These are phyloP conservation scores for Sebastes melanostomus DNA, from an alignment of 2,797 vertebrate species.

Conservation along the genomic window DNA sequence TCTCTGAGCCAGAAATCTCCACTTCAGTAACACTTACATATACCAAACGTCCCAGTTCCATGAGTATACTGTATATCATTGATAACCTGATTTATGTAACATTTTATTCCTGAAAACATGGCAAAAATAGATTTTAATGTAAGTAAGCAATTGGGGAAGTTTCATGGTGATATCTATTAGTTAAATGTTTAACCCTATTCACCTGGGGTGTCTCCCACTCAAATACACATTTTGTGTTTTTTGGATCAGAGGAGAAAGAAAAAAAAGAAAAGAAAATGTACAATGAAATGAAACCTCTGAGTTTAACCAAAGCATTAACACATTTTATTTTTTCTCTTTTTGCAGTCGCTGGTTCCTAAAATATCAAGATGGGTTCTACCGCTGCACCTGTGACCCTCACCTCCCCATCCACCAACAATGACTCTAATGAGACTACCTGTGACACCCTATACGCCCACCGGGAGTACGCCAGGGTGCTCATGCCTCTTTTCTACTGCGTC, in stretches of 20 bases:
- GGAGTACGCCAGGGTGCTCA: slow-evolving; percentile 81
- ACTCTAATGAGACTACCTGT: slow-evolving; percentile 64
- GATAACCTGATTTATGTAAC: too few species aligned
- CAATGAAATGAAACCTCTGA: neutral
- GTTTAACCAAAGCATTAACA: neutral
- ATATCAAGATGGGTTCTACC: slow-evolving; percentile 36
- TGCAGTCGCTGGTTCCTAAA: slow-evolving; percentile 31
- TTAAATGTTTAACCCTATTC: too few species aligned
- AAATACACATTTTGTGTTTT: neutral
- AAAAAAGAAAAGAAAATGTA: neutral
- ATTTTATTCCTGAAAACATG: too few species aligned
- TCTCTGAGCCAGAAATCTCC: too few species aligned
- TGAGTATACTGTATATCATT: too few species aligned
- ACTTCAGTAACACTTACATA: too few species aligned
- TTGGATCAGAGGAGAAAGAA: neutral
- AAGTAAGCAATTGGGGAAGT: too few species aligned
- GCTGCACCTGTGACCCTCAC: neutral
- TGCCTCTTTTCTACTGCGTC: slow-evolving; percentile 86
- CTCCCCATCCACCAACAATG: neutral
- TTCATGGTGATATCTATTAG: too few species aligned
- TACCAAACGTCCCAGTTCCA: too few species aligned
- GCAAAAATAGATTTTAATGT: too few species aligned
- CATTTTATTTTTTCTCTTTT: neutral
- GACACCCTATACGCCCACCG: slow-evolving; percentile 88
- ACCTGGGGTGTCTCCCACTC: too few species aligned